phyloP scores from a whole-genome alignment of 2,888 invertebrate species.

The Lithophane semibrunnea region DNA sequence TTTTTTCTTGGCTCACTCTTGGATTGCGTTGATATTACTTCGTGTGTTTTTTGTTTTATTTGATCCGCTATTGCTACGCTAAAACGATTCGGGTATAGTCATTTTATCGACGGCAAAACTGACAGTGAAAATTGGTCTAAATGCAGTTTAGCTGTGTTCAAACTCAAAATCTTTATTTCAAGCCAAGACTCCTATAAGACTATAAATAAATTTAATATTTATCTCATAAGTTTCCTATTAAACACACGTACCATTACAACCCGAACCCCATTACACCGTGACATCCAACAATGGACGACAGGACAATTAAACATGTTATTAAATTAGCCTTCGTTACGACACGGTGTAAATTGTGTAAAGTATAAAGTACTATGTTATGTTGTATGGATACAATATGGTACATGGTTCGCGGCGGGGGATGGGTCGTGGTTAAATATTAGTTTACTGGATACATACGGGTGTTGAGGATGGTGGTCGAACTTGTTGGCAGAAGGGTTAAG shows the following conservation, averaged over 20 bases:
- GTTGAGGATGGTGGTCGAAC: neutral
- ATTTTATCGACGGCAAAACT: too few relatives aligned
- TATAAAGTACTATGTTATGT: constrained; percentile 66
- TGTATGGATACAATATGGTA: constrained; percentile 63
- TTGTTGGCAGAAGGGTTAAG: neutral
- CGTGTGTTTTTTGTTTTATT: neutral
- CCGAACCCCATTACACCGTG: constrained; percentile 24
- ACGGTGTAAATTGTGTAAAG: constrained; percentile 65
- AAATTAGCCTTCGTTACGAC: constrained; percentile 65
- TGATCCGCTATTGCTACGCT: too few relatives aligned
- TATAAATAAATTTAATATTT: too few relatives aligned
- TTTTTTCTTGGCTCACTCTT: constrained; percentile 43
- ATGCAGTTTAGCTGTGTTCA: too few relatives aligned
- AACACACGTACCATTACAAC: neutral
- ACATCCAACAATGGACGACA: constrained; percentile 30
- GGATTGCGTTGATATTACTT: constrained; percentile 21
- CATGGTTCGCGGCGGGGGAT: constrained; percentile 66
- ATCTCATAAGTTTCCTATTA: neutral
- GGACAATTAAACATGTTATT: constrained; percentile 67
- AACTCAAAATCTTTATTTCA: too few relatives aligned
- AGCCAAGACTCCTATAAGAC: too few relatives aligned
- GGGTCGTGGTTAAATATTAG: constrained; percentile 50
- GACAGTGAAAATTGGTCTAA: too few relatives aligned
- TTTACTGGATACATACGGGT: constrained; percentile 31
- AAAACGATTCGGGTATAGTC: too few relatives aligned